Evolutionary conservation across 2,113 vertebrate genomes (phyloP), one percentile per base, ranked within the genome.

Genomic region (Setophaga petechia): DNA sequence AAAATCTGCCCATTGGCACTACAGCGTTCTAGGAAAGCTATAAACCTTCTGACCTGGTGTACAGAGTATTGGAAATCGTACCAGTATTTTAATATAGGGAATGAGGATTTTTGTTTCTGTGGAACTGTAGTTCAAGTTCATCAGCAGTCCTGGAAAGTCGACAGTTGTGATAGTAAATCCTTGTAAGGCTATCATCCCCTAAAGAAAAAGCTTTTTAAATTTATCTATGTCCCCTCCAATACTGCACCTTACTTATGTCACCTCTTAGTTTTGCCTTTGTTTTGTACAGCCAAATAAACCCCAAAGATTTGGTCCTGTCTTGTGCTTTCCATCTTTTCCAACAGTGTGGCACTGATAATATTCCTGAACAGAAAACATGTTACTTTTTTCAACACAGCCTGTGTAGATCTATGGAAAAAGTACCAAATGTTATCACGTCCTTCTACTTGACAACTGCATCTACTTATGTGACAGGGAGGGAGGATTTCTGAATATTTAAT

Each of bases 331-430:
- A 47, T 86, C 96, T 55, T 98, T 95, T 69, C 98, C 98, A 82
- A 98, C 97, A 46, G 98, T 97, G 86, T 98, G 98, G 92, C 98
- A 98, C 95, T 98, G 97, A 47, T 97, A 95, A 90, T 98, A 99
- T 95, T 99, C 98, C 86, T 98, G 98, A 92, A 98, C 94, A 82
- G 99, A 99, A 7, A 98, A 92, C 94, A 98, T 98, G 95, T 98
- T 98, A 80, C 98, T 98, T 89, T 98, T 98, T 20, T 95, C 93
- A 72, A 96, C 75, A 93, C 98, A 97, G 94, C 58, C 98, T 98
- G 98, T 98, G 81, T 93, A 95, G 37, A 73, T n/a, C 84, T 77
- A 13, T 47, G 87, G 30, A 58, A 72, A 87, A 81, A 52, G 5
- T 9, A 6, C 12, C 27, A 47, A 63, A 47, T 30, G 17, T 30